Evolutionary conservation across 1,140 invertebrate genomes (phyloP).

Genomic region (Phymastichus coffea): DNA sequence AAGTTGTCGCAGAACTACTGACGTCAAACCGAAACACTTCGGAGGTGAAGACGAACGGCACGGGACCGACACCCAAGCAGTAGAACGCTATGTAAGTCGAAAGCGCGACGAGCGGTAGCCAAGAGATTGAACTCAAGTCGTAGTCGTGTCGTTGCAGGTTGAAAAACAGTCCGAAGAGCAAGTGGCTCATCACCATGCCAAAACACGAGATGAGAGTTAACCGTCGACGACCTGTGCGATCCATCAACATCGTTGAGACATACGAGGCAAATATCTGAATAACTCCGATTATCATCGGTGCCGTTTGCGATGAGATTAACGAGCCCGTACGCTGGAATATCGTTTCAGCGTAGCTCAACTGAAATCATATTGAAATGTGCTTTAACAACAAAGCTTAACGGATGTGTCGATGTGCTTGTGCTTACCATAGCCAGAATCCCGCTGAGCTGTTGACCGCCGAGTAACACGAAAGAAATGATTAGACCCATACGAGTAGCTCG

Average conservation of each 20-base stretch:
- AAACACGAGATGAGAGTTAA: slow-evolving; percentile 58
- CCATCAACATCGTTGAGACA: slow-evolving; percentile 58
- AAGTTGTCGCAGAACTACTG: slow-evolving; percentile 52
- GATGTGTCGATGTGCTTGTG: too few species aligned
- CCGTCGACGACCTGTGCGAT: slow-evolving; percentile 60
- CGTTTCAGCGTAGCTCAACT: slow-evolving; percentile 57
- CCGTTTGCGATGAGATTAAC: slow-evolving; percentile 50
- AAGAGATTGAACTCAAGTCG: slow-evolving; percentile 44
- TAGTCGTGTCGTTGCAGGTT: slow-evolving; percentile 41
- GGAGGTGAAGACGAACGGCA: slow-evolving; percentile 64
- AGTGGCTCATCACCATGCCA: slow-evolving; percentile 53
- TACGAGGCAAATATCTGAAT: slow-evolving; percentile 55
- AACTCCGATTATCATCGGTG: slow-evolving; percentile 58
- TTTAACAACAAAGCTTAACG: background rate
- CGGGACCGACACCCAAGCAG: slow-evolving; percentile 53
- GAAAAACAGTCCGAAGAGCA: slow-evolving; percentile 50
- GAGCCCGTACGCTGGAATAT: slow-evolving; percentile 60
- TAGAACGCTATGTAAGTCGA: slow-evolving; percentile 61
- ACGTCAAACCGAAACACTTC: slow-evolving; percentile 63
- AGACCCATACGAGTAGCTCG: slow-evolving; percentile 46
- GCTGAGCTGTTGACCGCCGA: slow-evolving; percentile 48
- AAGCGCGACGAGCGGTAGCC: slow-evolving; percentile 59
- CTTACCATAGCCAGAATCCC: slow-evolving; percentile 52
- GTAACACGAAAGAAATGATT: slow-evolving; percentile 54
- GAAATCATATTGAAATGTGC: too few species aligned